phyloP scores from a whole-genome alignment of 2,888 invertebrate genomes.

The Drosophila testacea region DNA sequence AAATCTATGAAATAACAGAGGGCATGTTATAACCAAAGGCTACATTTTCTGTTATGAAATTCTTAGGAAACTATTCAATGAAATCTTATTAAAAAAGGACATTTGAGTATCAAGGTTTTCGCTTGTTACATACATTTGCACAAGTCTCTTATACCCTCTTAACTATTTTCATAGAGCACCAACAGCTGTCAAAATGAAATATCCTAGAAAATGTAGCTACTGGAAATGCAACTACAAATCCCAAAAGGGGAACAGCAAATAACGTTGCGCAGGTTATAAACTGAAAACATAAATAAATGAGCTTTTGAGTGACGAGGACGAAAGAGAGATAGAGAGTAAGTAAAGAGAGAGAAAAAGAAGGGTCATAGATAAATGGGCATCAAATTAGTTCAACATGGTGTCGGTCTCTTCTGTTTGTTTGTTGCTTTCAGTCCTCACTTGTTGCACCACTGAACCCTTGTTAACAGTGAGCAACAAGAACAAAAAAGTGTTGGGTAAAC shows the following conservation, averaged over 20 bases:
- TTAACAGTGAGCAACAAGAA: not conserved
- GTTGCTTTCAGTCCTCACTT: slow-evolving; percentile 43
- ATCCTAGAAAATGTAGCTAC: slow-evolving; percentile 19
- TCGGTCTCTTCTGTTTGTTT: slow-evolving; percentile 19
- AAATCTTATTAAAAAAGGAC: too few relatives aligned
- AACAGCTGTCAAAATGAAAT: slow-evolving; percentile 50
- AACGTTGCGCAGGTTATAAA: slow-evolving; percentile 40
- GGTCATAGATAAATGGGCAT: slow-evolving; percentile 66
- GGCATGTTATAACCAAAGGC: too few relatives aligned
- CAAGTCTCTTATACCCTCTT: not conserved
- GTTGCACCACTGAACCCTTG: slow-evolving; percentile 43
- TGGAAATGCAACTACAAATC: slow-evolving; percentile 29
- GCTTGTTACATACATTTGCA: not conserved
- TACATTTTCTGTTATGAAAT: too few relatives aligned
- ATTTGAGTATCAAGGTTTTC: too few relatives aligned
- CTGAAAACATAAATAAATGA: slow-evolving; percentile 48
- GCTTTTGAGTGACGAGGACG: slow-evolving; percentile 29
- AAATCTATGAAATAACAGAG: too few relatives aligned
- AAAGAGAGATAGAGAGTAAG: not conserved
- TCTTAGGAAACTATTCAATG: too few relatives aligned
- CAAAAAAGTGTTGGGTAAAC: not conserved
- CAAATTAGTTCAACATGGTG: slow-evolving; percentile 53
- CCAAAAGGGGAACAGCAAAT: not conserved
- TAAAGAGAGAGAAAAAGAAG: not conserved
- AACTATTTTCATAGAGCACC: not conserved